Percentiles rank a stretch among this genome's conserved stretches.
These are phyloP conservation scores for Drosophila albomicans DNA, from an alignment of 1,140 invertebrate genomes.

Conservation along the genomic window DNA sequence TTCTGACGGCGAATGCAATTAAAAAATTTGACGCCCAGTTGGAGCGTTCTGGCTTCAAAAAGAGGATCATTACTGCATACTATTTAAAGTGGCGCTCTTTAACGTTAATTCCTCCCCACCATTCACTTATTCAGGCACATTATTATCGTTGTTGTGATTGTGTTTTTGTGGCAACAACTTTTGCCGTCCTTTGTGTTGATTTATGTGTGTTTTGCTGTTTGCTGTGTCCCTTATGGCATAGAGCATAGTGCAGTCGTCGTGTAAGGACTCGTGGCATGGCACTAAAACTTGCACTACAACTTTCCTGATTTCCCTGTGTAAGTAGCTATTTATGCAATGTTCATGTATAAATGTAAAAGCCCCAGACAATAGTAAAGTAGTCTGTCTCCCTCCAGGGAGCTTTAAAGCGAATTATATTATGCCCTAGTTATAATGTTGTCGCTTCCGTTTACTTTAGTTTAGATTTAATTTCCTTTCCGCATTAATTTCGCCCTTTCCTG, in stretches of 20 bases:
- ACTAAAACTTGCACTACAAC: slow-evolving; percentile 38
- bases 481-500: slow-evolving; percentile 23
- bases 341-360: slow-evolving; percentile 18
- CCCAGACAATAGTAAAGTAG: background rate
- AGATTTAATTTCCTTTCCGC: slow-evolving; percentile 46
- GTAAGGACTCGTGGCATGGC: slow-evolving; percentile 28
- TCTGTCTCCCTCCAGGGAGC: background rate
- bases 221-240: slow-evolving; percentile 50
- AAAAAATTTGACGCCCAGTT: slow-evolving; percentile 16
- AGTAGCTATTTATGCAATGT: slow-evolving; percentile 35
- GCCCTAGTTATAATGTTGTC: slow-evolving; percentile 2
- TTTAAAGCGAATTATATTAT: slow-evolving; percentile 18
- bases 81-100: slow-evolving; percentile 31
- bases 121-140: slow-evolving; percentile 17
- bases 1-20: slow-evolving; percentile 29
- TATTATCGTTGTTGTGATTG: slow-evolving; percentile 6
- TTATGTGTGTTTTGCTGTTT: slow-evolving; percentile 53
- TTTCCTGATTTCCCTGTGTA: slow-evolving; percentile 30
- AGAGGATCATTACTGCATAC: background rate
- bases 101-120: slow-evolving; percentile 24
- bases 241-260: background rate
- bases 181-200: slow-evolving; percentile 46
- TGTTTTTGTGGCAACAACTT: slow-evolving; percentile 17
- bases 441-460: slow-evolving; percentile 9
- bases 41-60: slow-evolving; percentile 5